These are phyloP conservation scores for Lepisosteus oculatus DNA, from an alignment of 2,113 vertebrate genomes.

Conservation along the genomic window DNA sequence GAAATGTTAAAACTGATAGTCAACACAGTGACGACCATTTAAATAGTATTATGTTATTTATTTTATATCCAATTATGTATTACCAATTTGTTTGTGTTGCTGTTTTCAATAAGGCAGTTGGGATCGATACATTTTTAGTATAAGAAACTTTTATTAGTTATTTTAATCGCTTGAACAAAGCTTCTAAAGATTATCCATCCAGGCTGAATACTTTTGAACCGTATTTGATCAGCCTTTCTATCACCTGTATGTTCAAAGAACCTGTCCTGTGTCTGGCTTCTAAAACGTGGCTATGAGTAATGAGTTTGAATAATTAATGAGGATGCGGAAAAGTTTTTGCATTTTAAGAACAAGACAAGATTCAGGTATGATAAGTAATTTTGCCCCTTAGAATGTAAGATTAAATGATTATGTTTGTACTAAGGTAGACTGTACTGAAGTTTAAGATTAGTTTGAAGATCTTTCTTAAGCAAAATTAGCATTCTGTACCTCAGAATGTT, in stretches of 20 bases:
- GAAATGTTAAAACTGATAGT: too few species aligned
- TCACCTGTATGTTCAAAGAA: neutral
- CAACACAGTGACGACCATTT: too few species aligned
- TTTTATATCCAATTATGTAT: too few species aligned
- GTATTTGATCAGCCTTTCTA: too few species aligned
- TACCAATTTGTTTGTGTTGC: too few species aligned
- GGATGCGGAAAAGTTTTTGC: slow-evolving; percentile 31
- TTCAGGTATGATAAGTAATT: neutral
- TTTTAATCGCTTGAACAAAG: neutral
- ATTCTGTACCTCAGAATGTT: neutral
- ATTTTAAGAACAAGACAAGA: slow-evolving; percentile 6
- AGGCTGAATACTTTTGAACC: too few species aligned
- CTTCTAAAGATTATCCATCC: neutral
- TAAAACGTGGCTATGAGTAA: neutral
- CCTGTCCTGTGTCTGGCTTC: neutral
- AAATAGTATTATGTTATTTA: too few species aligned
- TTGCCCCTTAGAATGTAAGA: neutral
- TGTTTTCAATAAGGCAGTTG: too few species aligned
- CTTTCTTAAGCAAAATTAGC: neutral
- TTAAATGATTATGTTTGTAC: neutral
- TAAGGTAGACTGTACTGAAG: too few species aligned
- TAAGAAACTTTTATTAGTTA: too few species aligned
- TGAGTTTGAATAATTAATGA: slow-evolving; percentile 47
- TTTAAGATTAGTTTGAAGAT: too few species aligned
- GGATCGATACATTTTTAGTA: too few species aligned